These are phyloP conservation scores for Microplitis demolitor DNA, from an alignment of 1,140 invertebrate genomes.

Conservation along the genomic window DNA sequence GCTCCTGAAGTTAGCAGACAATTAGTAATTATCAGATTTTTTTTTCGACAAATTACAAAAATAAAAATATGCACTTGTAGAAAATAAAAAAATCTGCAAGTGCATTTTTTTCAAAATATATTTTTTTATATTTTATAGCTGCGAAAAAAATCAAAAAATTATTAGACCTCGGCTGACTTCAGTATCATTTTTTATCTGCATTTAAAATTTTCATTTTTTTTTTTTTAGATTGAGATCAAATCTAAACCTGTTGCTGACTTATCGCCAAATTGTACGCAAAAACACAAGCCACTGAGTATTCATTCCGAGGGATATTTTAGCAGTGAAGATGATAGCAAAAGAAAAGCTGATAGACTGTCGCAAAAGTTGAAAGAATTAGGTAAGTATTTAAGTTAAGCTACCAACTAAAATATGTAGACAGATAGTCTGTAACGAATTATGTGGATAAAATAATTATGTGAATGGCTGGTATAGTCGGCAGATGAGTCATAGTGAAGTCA, in stretches of 20 bases:
- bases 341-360: conserved; percentile 45
- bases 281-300: conserved; percentile 65
- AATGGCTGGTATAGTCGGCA: conserved; percentile 6
- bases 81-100: too few relatives aligned
- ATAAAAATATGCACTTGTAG: too few relatives aligned
- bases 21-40: too few relatives aligned
- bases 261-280: conserved; percentile 41
- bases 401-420: not conserved
- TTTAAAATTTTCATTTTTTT: not conserved
- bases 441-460: not conserved
- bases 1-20: too few relatives aligned
- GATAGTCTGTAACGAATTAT: conserved; percentile 11
- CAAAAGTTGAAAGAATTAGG: conserved; percentile 46
- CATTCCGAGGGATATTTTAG: conserved; percentile 74
- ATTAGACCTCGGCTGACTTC: too few relatives aligned
- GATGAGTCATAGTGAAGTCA: conserved; percentile 35
- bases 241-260: conserved; percentile 56
- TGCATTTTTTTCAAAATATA: too few relatives aligned
- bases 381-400: conserved; percentile 18
- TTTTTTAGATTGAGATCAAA: conserved; percentile 44
- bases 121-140: too few relatives aligned
- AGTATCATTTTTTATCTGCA: too few relatives aligned
- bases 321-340: conserved; percentile 64
- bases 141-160: too few relatives aligned
- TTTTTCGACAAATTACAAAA: too few relatives aligned